A percentile compares a stretch with the other conserved stretches of the same genome.
These are phyloP conservation scores for Apis cerana DNA, from an alignment of 1,140 invertebrate species.

Conservation along the genomic window DNA sequence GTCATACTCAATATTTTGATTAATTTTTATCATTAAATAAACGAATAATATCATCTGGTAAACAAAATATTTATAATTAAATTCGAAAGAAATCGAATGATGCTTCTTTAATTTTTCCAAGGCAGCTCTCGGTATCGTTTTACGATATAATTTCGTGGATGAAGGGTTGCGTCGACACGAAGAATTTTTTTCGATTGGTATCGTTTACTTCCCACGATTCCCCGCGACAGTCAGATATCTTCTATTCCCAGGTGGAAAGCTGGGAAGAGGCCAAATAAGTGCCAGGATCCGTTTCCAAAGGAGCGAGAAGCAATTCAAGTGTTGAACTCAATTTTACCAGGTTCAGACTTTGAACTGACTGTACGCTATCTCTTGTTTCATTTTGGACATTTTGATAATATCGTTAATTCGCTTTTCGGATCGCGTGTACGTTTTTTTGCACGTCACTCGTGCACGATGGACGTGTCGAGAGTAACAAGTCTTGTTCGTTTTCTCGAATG, in stretches of 20 bases:
- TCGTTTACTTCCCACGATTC: conserved; percentile 63
- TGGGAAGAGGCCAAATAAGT: conserved; percentile 68
- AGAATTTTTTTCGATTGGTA: conserved; percentile 47
- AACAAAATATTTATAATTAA: too few relatives aligned
- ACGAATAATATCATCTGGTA: too few relatives aligned
- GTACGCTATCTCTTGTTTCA: not conserved
- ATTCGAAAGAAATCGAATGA: too few relatives aligned
- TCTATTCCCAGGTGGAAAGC: conserved; percentile 48
- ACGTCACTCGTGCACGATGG: not conserved
- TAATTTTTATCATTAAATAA: too few relatives aligned
- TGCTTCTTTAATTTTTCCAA: not conserved
- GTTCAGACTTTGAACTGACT: conserved; percentile 12
- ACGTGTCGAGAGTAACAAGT: not conserved
- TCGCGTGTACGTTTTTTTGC: not conserved
- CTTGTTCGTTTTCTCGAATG: conserved; percentile 6
- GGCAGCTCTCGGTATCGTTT: conserved; percentile 7
- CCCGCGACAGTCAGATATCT: conserved; percentile 38
- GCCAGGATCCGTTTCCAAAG: conserved; percentile 43
- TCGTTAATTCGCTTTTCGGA: too few relatives aligned
- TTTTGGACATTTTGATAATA: not conserved
- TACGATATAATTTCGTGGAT: conserved; percentile 26
- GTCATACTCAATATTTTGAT: too few relatives aligned
- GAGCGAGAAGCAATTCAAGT: conserved; percentile 62
- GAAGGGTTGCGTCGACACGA: not conserved
- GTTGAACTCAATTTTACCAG: conserved; percentile 62